These are phyloP conservation scores for Pachyuromys duprasi DNA, from an alignment of 2,797 vertebrate genomes.

Conservation along the genomic window DNA sequence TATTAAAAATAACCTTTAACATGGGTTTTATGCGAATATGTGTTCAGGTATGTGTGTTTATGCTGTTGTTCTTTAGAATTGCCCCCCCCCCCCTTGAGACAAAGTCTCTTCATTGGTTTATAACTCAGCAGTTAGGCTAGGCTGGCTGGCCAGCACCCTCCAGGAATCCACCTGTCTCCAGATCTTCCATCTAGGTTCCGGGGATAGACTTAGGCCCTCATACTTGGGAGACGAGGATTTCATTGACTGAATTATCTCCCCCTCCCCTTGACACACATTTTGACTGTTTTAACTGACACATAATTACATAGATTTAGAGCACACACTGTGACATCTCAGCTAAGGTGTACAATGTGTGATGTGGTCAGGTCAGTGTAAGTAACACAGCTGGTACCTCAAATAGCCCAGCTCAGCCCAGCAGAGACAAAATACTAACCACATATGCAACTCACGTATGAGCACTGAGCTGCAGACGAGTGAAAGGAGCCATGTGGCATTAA, in stretches of 20 bases:
- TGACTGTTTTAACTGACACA: neutral
- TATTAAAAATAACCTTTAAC: neutral
- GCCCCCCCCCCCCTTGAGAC: neutral
- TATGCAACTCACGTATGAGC: fast-evolving
- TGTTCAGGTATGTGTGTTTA: neutral
- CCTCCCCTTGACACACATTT: neutral
- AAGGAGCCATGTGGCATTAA: neutral
- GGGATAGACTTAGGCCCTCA: neutral
- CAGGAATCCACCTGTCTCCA: neutral
- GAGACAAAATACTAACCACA: neutral
- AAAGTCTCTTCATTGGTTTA: neutral
- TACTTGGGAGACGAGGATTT: neutral
- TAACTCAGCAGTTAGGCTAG: neutral
- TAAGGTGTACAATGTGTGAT: neutral
- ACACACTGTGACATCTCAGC: neutral
- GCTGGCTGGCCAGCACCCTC: neutral
- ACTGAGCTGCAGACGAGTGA: neutral
- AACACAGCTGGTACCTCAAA: neutral
- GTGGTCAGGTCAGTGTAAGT: neutral
- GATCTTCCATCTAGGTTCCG: neutral
- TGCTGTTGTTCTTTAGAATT: neutral
- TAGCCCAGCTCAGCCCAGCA: fast-evolving
- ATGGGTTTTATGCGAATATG: neutral
- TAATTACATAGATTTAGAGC: neutral
- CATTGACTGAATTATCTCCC: neutral